A percentile compares a stretch with the other conserved stretches of the same genome.
Evolutionary conservation across 2,113 vertebrate genomes (phyloP).

Genomic region (Cebidichthys violaceus): DNA sequence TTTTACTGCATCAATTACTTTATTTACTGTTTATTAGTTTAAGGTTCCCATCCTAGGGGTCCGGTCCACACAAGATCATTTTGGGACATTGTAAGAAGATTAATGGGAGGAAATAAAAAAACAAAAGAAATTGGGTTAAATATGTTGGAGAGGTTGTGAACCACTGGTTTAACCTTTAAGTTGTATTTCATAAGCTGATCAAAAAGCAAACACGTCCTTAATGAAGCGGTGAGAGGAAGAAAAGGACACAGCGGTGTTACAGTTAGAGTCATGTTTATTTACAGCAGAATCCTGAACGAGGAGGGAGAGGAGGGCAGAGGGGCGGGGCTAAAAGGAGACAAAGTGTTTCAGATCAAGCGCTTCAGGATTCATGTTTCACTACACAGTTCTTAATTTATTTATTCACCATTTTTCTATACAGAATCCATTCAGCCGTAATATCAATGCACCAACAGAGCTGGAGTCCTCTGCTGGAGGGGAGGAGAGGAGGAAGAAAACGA

Average conservation of each 20-base stretch:
- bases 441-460: conserved; percentile 69
- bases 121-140: neutral
- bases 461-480: conserved; percentile 71
- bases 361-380: conserved; percentile 83
- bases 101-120: neutral
- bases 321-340: conserved; percentile 74
- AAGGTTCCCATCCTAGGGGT: neutral
- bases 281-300: conserved; percentile 85
- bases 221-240: conserved; percentile 6
- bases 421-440: conserved; percentile 83
- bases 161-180: neutral
- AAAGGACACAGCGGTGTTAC: conserved; percentile 61
- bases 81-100: neutral
- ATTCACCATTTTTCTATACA: conserved; percentile 84
- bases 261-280: conserved; percentile 90
- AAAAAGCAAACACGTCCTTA: neutral
- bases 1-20: neutral
- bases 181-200: neutral
- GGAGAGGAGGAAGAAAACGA: conserved; percentile 53
- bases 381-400: conserved; percentile 86
- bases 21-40: neutral
- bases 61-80: neutral
- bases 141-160: neutral
- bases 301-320: conserved; percentile 38
- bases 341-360: conserved; percentile 78